Conservation (phyloP, 1,140 invertebrate genomes). For the Procambarus clarkii region DNA sequence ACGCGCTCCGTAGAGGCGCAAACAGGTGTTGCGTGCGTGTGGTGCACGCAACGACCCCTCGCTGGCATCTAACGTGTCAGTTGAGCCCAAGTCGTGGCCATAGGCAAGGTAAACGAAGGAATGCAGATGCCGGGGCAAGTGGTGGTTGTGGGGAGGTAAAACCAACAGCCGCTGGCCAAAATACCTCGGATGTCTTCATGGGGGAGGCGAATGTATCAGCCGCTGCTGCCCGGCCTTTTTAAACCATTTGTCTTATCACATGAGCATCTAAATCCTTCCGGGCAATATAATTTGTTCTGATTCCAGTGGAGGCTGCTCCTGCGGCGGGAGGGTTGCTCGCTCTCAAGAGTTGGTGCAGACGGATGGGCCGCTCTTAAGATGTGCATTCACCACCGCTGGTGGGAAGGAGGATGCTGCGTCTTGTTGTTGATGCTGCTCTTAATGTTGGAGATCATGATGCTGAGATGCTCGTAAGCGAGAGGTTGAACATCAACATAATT, state of each 20-base stretch:
- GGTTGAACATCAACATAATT: not conserved
- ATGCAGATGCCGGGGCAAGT: constrained; percentile 66
- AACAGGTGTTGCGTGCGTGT: not conserved
- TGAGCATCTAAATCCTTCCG: constrained; percentile 65
- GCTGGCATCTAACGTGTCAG: not conserved
- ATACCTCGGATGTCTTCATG: constrained; percentile 69
- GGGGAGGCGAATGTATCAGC: constrained; percentile 69
- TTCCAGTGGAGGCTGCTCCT: constrained; percentile 29
- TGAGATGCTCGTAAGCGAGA: not conserved
- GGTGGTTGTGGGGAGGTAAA: constrained; percentile 69
- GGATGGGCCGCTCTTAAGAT: not conserved
- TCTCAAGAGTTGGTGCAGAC: constrained; percentile 18
- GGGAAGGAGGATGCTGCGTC: not conserved
- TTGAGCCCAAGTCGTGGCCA: constrained; percentile 45
- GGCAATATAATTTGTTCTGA: constrained; percentile 63
- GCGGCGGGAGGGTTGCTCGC: not conserved
- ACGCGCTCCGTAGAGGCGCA: not conserved
- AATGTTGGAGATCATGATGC: not conserved
- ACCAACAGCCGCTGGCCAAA: constrained; percentile 68
- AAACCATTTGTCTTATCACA: constrained; percentile 65
- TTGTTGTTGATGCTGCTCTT: no score
- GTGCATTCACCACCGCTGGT: not conserved
- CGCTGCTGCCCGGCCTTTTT: constrained; percentile 63
- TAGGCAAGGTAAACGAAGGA: constrained; percentile 54
- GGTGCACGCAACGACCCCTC: not conserved